A percentile compares a stretch with the other conserved stretches of the same genome.
Evolutionary conservation across 30 jellyfish, hydroid and myxozoan species (phyloP).

Genomic region (Phacellophora camtschatica): DNA sequence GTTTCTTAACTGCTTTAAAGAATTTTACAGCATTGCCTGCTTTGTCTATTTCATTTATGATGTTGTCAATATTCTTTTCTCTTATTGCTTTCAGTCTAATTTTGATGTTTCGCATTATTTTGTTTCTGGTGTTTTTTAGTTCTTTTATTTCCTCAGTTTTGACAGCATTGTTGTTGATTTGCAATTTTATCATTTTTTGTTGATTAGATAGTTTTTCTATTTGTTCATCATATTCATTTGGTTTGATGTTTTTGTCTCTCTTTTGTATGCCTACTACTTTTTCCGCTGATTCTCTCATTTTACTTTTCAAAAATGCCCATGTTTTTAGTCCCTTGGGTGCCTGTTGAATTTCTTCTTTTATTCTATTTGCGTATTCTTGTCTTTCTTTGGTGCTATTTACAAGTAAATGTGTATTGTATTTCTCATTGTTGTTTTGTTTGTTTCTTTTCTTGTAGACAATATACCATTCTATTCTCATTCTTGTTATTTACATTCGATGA

Average conservation of each 20-base stretch:
- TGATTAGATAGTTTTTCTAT: constrained; percentile 2
- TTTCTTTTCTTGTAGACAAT: constrained; percentile 24
- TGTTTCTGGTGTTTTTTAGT: background rate
- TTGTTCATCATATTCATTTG: constrained; percentile 13
- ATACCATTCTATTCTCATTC: constrained; percentile 19
- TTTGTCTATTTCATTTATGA: background rate
- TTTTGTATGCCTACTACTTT: constrained; percentile 21
- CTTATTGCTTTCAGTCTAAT: background rate
- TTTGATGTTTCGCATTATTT: background rate
- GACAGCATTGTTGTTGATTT: constrained; percentile 8
- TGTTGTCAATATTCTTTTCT: constrained; percentile 12
- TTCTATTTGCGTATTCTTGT: constrained; percentile 30
- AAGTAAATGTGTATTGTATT: constrained; percentile 29
- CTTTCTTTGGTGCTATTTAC: constrained; percentile 15
- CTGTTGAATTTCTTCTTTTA: constrained; percentile 20
- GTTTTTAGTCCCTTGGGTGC: constrained; percentile 40
- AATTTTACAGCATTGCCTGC: background rate
- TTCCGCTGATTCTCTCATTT: constrained; percentile 23
- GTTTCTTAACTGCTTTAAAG: too few species aligned
- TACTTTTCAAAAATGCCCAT: constrained; percentile 10
- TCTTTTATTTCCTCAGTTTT: constrained; percentile 4
- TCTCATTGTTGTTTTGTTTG: constrained; percentile 24
- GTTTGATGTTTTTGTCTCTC: constrained; percentile 34
- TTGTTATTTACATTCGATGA: constrained; percentile 12
- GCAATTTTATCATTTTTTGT: background rate